Percentiles rank a stretch among this genome's conserved stretches.
Evolutionary conservation across 2,888 invertebrate species (phyloP).

Genomic region (Barypeithes pellucidus): DNA sequence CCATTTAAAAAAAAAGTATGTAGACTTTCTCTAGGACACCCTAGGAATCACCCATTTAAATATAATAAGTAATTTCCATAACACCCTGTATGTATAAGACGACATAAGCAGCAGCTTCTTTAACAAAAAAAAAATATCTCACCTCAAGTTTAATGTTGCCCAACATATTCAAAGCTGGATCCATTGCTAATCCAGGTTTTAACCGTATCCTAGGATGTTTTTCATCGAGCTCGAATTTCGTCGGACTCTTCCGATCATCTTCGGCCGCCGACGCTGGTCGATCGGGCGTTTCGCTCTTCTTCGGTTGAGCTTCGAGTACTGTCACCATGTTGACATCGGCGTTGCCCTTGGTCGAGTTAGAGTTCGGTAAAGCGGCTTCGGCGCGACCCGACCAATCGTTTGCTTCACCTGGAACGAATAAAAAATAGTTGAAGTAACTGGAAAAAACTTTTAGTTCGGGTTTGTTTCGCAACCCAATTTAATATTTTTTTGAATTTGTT

Average conservation of each 20-base stretch:
- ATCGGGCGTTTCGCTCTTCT: constrained; percentile 73
- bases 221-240: constrained; percentile 61
- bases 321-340: constrained; percentile 50
- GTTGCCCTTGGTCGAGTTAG: constrained; percentile 60
- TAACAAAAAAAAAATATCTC: neutral
- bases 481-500: too few relatives aligned
- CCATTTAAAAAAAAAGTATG: too few relatives aligned
- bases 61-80: too few relatives aligned
- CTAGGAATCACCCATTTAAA: too few relatives aligned
- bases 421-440: neutral
- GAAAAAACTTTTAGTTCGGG: too few relatives aligned
- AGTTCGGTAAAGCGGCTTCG: constrained; percentile 65
- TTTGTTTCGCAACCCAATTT: too few relatives aligned
- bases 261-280: constrained; percentile 53
- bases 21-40: too few relatives aligned
- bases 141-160: constrained; percentile 45
- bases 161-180: constrained; percentile 79
- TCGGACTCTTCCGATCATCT: constrained; percentile 62
- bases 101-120: too few relatives aligned
- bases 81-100: too few relatives aligned
- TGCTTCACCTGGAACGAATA: constrained; percentile 76
- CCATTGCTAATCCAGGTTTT: constrained; percentile 86
- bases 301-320: constrained; percentile 57
- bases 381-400: constrained; percentile 76
- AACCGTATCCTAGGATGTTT: constrained; percentile 80